Percentiles rank a stretch among this genome's conserved stretches.
Evolutionary conservation across 1,140 invertebrate genomes (phyloP).

Genomic region (Listronotus oregonensis): DNA sequence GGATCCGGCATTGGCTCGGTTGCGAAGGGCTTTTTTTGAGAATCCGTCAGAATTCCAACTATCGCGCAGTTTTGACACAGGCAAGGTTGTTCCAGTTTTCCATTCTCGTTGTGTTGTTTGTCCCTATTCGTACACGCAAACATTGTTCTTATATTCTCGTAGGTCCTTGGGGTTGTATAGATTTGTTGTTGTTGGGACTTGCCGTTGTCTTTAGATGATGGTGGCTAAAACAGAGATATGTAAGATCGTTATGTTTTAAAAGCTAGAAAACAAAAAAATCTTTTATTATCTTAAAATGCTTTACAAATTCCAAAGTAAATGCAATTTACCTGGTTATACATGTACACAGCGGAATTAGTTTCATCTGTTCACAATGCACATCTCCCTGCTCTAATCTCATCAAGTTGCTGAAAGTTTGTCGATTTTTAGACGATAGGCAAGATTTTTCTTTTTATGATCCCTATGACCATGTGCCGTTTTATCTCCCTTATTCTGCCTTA

Average conservation of each 20-base stretch:
- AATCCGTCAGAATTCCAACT: conserved; percentile 42
- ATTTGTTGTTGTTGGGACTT: conserved; percentile 35
- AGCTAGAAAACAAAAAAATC: no score
- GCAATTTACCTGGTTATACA: conserved; percentile 20
- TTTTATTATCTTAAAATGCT: no score
- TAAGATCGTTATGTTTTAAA: no score
- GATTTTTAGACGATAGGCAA: conserved; percentile 5
- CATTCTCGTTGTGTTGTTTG: conserved; percentile 12
- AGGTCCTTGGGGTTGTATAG: conserved; percentile 38
- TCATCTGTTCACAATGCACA: conserved; percentile 10
- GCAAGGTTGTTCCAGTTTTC: conserved; percentile 38
- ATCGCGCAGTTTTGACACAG: conserved; percentile 45
- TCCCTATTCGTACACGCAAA: conserved; percentile 37
- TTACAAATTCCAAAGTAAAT: no score
- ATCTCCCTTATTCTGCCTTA: not conserved
- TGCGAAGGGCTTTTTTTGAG: conserved; percentile 43
- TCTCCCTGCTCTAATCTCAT: conserved; percentile 13
- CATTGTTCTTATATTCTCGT: conserved; percentile 33
- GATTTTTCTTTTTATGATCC: conserved; percentile 2
- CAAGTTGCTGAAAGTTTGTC: not conserved
- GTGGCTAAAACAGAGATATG: no score
- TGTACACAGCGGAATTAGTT: conserved; percentile 17
- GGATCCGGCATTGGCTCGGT: conserved; percentile 34
- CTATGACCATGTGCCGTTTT: not conserved
- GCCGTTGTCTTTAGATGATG: not conserved